Conservation (phyloP, 2,797 vertebrate species). For the Neomorphus geoffroyi region DNA sequence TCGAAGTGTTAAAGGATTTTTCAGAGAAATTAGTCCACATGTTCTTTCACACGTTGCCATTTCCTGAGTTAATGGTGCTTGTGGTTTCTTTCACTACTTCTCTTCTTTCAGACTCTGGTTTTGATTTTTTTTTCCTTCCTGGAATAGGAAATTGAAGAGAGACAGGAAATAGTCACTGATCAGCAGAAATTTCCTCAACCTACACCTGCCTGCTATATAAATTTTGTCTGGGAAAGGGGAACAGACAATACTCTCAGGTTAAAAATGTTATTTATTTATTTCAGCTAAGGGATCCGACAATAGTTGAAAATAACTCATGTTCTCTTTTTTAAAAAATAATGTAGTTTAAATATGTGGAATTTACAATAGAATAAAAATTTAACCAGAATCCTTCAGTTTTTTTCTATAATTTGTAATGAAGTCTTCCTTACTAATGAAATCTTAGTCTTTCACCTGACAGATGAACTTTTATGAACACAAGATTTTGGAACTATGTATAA, state of each 20-base stretch:
- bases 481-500: not conserved
- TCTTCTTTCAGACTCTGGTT: not conserved
- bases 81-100: not conserved
- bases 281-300: not conserved
- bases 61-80: not conserved
- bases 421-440: not conserved
- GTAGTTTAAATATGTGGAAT: not conserved
- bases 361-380: not conserved
- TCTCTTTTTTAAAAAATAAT: not conserved
- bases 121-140: not conserved
- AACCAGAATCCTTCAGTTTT: not conserved
- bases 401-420: not conserved
- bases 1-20: not conserved
- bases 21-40: not conserved
- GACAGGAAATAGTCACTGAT: not conserved
- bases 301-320: not conserved
- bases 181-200: not conserved
- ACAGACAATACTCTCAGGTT: not conserved
- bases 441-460: not conserved
- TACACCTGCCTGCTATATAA: not conserved
- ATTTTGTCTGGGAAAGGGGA: not conserved
- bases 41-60: not conserved
- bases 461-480: not conserved
- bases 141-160: not conserved
- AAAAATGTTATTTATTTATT: not conserved